phyloP scores from a whole-genome alignment of 2,797 vertebrate species.

The Pogoniulus pusillus region DNA sequence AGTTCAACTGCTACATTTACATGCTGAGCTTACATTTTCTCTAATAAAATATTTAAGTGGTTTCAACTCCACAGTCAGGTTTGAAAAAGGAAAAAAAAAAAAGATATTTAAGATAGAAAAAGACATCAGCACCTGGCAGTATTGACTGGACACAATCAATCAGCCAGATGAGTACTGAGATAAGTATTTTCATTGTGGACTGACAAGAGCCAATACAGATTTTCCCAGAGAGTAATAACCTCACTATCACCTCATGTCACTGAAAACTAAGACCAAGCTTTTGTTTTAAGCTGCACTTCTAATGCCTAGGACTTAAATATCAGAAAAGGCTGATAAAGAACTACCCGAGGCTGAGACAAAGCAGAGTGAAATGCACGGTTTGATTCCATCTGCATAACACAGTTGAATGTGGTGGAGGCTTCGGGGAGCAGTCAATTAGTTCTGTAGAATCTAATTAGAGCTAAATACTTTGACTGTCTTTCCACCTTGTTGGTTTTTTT shows the following conservation, averaged over 20 bases:
- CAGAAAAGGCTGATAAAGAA: not conserved
- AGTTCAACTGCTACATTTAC: constrained; percentile 41
- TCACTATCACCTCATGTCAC: not conserved
- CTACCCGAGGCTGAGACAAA: not conserved
- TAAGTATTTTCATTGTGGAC: not conserved
- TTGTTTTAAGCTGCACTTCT: constrained; percentile 12
- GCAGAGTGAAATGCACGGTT: not conserved
- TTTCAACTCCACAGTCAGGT: constrained; percentile 10
- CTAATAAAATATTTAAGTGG: constrained; percentile 69
- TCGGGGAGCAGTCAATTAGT: not conserved
- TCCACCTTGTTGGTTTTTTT: not conserved
- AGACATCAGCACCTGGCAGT: constrained; percentile 19
- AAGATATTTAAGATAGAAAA: not conserved
- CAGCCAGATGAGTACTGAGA: not conserved
- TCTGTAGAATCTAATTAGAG: not conserved
- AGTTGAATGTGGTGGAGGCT: not conserved
- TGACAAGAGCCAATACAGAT: not conserved
- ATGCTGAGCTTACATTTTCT: constrained; percentile 45
- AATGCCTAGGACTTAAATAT: not conserved
- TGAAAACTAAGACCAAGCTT: not conserved
- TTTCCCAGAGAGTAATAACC: constrained; percentile 18
- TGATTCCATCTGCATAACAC: not conserved
- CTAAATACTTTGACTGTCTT: not conserved
- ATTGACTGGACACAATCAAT: constrained; percentile 37
- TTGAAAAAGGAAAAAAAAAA: not conserved